phyloP scores from a whole-genome alignment of 1,140 invertebrate species.

The Drosophila leontia region DNA sequence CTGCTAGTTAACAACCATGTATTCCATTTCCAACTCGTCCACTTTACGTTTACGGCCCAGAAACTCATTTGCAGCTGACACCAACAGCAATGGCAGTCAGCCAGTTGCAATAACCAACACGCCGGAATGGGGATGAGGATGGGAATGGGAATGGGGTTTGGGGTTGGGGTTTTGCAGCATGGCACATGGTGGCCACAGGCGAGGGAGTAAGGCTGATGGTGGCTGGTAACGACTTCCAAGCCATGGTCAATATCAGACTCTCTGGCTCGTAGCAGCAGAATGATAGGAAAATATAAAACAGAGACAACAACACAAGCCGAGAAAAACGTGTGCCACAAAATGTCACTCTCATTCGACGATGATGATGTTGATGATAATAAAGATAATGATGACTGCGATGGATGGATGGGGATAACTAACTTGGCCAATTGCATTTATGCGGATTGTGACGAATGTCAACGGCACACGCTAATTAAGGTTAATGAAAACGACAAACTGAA shows the following conservation, averaged over 20 bases:
- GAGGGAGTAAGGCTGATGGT: constrained; percentile 7
- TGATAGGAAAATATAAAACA: constrained; percentile 21
- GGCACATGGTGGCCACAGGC: constrained; percentile 4
- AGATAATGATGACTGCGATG: constrained; percentile 12
- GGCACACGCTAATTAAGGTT: constrained; percentile 76
- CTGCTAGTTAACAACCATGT: constrained; percentile 1
- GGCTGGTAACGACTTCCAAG: constrained; percentile 25
- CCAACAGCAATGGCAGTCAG: constrained; percentile 48
- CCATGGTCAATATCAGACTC: constrained; percentile 38
- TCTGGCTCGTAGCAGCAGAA: constrained; percentile 1
- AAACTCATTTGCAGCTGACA: constrained; percentile 77
- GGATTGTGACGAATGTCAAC: constrained; percentile 57
- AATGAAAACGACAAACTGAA: constrained; percentile 70
- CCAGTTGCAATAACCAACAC: constrained; percentile 33
- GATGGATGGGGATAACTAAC: constrained; percentile 5
- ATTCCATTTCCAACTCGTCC: constrained; percentile 25
- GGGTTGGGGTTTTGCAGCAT: neutral
- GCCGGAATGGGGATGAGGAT: neutral
- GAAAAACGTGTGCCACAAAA: constrained; percentile 73
- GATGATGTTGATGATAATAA: constrained; percentile 9
- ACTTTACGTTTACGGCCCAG: constrained; percentile 42
- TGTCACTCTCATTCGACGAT: constrained; percentile 69
- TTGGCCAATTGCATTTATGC: constrained; percentile 42
- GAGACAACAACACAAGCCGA: constrained; percentile 10
- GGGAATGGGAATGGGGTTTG: neutral